phyloP scores from a whole-genome alignment of 2,888 invertebrate species.

The Frankliniella intonsa region DNA sequence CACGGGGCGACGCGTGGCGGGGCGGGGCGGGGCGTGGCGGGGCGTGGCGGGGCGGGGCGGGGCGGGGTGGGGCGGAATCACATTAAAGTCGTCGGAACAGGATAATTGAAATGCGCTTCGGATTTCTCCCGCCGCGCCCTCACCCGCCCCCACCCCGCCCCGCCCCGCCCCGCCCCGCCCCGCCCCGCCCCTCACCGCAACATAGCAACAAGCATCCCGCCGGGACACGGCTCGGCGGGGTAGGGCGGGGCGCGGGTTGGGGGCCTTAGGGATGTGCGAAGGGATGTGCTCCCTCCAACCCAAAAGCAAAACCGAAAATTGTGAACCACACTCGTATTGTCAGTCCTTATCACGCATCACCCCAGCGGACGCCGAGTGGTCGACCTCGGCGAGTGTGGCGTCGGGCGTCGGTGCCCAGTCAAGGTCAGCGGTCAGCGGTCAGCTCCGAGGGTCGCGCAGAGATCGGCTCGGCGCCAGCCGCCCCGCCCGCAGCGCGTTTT shows the following conservation, averaged over 20 bases:
- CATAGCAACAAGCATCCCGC: neutral
- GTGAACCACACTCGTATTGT: too few species aligned
- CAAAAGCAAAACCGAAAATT: too few species aligned
- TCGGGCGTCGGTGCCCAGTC: too few species aligned
- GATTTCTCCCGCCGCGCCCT: neutral
- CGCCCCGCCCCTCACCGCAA: neutral
- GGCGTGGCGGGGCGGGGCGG: neutral
- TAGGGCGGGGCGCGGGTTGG: neutral
- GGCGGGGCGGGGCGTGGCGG: neutral
- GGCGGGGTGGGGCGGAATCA: neutral
- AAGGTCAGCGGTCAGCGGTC: too few species aligned
- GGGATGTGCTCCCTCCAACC: too few species aligned
- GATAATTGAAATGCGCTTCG: conserved; percentile 25
- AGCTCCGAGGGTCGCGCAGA: too few species aligned
- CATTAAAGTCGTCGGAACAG: conserved; percentile 20
- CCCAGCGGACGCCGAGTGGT: too few species aligned
- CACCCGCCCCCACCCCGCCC: neutral
- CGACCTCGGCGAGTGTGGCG: too few species aligned
- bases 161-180: neutral
- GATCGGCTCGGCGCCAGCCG: too few species aligned
- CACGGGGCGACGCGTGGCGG: too few species aligned
- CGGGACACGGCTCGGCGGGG: neutral
- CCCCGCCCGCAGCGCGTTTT: too few species aligned
- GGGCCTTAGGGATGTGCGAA: neutral
- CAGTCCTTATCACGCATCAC: too few species aligned